A percentile compares a stretch with the other conserved stretches of the same genome.
Conservation (phyloP, 2,113 vertebrate species). For the Actenoides hombroni region DNA sequence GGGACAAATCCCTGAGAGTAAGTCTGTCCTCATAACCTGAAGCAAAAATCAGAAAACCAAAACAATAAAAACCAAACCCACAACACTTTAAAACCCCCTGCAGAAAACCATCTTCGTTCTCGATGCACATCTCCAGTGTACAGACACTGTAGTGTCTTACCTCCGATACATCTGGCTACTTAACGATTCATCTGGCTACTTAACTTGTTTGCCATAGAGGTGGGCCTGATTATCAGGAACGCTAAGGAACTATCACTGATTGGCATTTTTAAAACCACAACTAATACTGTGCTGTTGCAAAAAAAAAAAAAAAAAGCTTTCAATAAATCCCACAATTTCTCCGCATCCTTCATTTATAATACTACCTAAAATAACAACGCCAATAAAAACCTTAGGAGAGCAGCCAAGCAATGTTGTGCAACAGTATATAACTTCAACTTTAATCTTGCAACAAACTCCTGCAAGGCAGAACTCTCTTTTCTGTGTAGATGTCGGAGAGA, state of each 20-base stretch:
- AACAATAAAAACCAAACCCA: too few relatives aligned
- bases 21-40: neutral
- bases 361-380: neutral
- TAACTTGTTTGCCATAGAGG: neutral
- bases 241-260: neutral
- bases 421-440: neutral
- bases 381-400: neutral
- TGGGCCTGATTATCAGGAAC: neutral
- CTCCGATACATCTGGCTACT: neutral
- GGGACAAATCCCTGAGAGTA: neutral
- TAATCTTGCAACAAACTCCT: neutral
- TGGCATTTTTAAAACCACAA: neutral
- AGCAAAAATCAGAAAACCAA: neutral
- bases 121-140: neutral
- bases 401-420: neutral
- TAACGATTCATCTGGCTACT: neutral
- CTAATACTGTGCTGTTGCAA: neutral
- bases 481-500: neutral
- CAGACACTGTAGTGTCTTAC: neutral
- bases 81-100: neutral
- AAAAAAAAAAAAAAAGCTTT: neutral
- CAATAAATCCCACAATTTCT: neutral
- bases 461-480: neutral
- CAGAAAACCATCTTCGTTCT: neutral
- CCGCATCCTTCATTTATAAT: neutral